A percentile compares a stretch with the other conserved stretches of the same genome.
phyloP scores from a whole-genome alignment of 2,888 invertebrate species.

The Malacosoma neustria region DNA sequence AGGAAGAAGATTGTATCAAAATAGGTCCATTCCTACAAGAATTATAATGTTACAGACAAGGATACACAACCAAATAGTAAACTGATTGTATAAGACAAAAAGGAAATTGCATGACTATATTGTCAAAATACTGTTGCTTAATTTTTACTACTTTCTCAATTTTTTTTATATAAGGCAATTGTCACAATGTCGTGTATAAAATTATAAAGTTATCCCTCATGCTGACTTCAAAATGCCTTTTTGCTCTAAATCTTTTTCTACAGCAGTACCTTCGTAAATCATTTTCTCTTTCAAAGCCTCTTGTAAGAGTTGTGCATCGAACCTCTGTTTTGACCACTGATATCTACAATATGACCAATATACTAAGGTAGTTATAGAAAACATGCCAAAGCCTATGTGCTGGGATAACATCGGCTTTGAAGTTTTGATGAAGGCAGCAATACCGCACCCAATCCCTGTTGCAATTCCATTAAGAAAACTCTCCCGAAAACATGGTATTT shows the following conservation, averaged over 20 bases:
- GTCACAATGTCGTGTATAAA: no score
- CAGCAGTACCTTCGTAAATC: constrained; percentile 76
- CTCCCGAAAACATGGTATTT: constrained; percentile 87
- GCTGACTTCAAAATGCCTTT: constrained; percentile 55
- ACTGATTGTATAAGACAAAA: no score
- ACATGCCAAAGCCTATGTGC: constrained; percentile 79
- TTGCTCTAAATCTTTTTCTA: constrained; percentile 61
- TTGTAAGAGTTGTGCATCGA: constrained; percentile 77
- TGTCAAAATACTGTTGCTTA: no score
- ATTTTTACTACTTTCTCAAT: no score
- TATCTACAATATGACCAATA: constrained; percentile 84
- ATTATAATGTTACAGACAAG: no score
- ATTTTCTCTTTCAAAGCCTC: constrained; percentile 76
- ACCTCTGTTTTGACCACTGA: constrained; percentile 78
- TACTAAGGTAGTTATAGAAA: constrained; percentile 76
- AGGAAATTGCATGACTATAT: no score
- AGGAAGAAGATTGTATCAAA: no score
- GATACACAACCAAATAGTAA: no score
- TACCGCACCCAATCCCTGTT: constrained; percentile 79
- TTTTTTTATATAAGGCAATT: no score
- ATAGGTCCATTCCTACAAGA: no score
- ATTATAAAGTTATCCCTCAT: no score
- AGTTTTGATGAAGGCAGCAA: constrained; percentile 82
- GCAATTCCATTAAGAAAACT: constrained; percentile 84
- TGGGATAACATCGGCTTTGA: constrained; percentile 78